These are phyloP conservation scores for Papilio aristodemus DNA, from an alignment of 1,140 invertebrate genomes.

Conservation along the genomic window DNA sequence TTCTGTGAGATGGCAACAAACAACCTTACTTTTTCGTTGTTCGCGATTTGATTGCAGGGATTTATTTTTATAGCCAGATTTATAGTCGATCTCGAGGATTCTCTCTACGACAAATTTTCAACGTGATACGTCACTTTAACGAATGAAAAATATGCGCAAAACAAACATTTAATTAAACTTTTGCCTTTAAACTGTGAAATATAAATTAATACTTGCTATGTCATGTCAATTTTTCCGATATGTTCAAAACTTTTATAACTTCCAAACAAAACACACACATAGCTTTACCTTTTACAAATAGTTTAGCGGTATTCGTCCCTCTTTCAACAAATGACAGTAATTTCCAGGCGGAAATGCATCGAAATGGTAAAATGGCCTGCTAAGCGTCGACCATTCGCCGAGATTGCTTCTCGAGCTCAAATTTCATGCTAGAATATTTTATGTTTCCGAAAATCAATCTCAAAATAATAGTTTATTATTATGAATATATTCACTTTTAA, in stretches of 20 bases:
- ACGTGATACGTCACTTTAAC: conserved; percentile 30
- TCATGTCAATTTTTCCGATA: too few species aligned
- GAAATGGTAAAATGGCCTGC: conserved; percentile 72
- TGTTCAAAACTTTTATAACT: neutral
- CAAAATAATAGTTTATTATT: too few species aligned
- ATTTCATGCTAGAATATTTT: conserved; percentile 66
- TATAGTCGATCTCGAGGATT: conserved; percentile 71
- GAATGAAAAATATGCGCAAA: too few species aligned
- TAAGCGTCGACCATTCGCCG: conserved; percentile 69
- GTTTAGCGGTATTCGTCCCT: conserved; percentile 59
- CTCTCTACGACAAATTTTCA: conserved; percentile 57
- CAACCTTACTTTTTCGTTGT: conserved; percentile 74
- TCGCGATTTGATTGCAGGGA: conserved; percentile 77
- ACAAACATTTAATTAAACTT: too few species aligned
- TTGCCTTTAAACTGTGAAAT: too few species aligned
- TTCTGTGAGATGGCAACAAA: conserved; percentile 69
- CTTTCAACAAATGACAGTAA: conserved; percentile 75
- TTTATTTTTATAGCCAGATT: conserved; percentile 79
- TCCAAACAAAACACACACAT: neutral
- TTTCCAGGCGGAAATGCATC: conserved; percentile 75
- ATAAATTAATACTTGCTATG: too few species aligned
- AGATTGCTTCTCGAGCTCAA: conserved; percentile 64
- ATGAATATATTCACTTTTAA: neutral
- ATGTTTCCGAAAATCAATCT: conserved; percentile 43
- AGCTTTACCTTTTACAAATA: conserved; percentile 41